Conservation (phyloP, 1,140 invertebrate genomes). For the Diploscapter pachys region DNA sequence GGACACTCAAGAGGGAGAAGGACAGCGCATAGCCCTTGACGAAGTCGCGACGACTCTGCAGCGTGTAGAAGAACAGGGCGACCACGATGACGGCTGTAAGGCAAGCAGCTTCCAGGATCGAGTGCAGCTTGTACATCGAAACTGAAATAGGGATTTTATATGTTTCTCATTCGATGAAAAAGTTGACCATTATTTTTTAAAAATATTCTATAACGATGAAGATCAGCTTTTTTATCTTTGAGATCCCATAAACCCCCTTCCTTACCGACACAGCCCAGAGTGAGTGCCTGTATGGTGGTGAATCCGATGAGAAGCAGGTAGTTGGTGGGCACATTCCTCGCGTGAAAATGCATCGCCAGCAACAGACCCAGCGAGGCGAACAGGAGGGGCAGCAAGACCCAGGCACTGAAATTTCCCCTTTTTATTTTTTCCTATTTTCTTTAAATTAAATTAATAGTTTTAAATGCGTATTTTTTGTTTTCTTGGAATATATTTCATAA, state of each 20-base stretch:
- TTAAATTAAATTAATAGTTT: not conserved
- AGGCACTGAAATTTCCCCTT: constrained; percentile 39
- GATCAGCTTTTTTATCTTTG: too few species aligned
- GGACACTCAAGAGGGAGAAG: constrained; percentile 47
- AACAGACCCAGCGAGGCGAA: constrained; percentile 61
- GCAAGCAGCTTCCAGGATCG: constrained; percentile 61
- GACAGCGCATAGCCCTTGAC: constrained; percentile 54
- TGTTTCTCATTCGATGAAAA: too few species aligned
- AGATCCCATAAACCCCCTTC: not conserved
- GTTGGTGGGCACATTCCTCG: constrained; percentile 61
- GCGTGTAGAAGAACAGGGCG: constrained; percentile 62
- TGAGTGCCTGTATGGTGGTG: constrained; percentile 61
- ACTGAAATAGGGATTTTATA: constrained; percentile 51
- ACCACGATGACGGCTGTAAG: constrained; percentile 61
- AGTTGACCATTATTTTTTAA: not conserved
- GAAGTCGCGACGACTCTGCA: constrained; percentile 64
- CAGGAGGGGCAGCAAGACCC: constrained; percentile 60
- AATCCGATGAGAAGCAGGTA: constrained; percentile 62
- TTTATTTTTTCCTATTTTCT: not conserved
- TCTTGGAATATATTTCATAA: not conserved
- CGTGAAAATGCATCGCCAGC: constrained; percentile 61
- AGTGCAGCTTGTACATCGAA: constrained; percentile 60
- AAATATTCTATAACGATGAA: not conserved
- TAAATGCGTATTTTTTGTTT: constrained; percentile 1
- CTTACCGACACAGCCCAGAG: constrained; percentile 61